Base-by-base conservation (phyloP, 2,888 invertebrate genomes). In the Pristionchus fissidentatus region DNA sequence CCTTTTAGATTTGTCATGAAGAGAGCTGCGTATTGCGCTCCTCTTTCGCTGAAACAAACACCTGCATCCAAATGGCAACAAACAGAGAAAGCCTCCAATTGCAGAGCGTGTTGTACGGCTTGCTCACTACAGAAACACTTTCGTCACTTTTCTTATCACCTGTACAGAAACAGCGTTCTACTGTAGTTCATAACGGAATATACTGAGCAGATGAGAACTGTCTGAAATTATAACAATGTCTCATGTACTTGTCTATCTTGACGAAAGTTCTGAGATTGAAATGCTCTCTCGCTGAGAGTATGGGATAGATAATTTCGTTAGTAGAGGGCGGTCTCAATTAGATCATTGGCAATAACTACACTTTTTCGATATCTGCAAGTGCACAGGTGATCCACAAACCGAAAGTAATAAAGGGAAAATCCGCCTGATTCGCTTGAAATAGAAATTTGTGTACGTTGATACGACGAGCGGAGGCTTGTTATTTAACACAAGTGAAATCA, bases 401-500 rank as follows among this genome's bases (percentile, higher is more conserved):
- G 52, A 22, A 13, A 78, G 49, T 38, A 55, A 32, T 3, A 78
- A 35, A 8, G 77, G 77, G 52, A 55, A 78, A 52, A 78, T 78
- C n/a, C 77, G 2, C 1, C 77, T 49, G 3, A 52, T 78, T 32
- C 77, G 13, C n/a, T 78, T 78, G 77, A 78, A 78, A 22, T 78
- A 52, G 22, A 78, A 78, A 5, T 35, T 52, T 1, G 77, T 78
- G 35, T 52, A 78, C 0, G 77, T 78, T 3, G 49, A 8, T 8
- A 73, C 60, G 4, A 77, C 85, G 26, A 87, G 32, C 13, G 32
- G 83, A 13, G 82, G 73, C 80, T 86, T 86, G n/a, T 87, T 87
- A 0, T 87, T 85, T 8, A 87, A 85, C 38, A 88, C 87, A 85
- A 88, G 85, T 49, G 87, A 86, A 85, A 88, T 88, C 22, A 88